These are phyloP conservation scores for Parasteatoda tepidariorum DNA, from an alignment of 1,140 invertebrate species.

Conservation along the genomic window DNA sequence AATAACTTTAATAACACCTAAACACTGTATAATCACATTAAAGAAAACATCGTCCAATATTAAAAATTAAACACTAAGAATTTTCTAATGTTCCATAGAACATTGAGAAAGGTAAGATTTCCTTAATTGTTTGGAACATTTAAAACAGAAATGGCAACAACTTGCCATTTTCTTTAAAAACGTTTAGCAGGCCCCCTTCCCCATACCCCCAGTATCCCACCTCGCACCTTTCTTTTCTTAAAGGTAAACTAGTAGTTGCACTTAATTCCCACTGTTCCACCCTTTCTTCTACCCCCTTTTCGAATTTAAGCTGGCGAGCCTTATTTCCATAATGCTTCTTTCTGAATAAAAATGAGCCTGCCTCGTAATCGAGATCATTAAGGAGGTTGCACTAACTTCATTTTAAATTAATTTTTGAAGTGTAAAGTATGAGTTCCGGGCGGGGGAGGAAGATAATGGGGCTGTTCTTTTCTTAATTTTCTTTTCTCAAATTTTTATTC, in stretches of 20 bases:
- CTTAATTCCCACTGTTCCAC: conserved; percentile 2
- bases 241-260: background rate
- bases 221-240: background rate
- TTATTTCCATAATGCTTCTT: conserved; percentile 53
- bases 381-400: conserved; percentile 42
- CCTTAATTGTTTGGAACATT: background rate
- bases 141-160: conserved; percentile 26
- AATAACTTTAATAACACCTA: too few relatives aligned
- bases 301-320: conserved; percentile 3
- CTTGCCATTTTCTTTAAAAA: conserved; percentile 41
- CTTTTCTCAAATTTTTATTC: conserved; percentile 4
- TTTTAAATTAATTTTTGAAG: conserved; percentile 59
- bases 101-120: background rate
- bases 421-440: conserved; percentile 47
- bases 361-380: conserved; percentile 54
- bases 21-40: too few relatives aligned
- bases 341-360: conserved; percentile 52
- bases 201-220: background rate
- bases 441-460: background rate
- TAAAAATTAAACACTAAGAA: background rate
- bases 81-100: background rate
- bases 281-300: background rate
- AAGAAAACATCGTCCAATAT: too few relatives aligned
- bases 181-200: conserved; percentile 6
- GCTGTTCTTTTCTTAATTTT: background rate